A percentile compares a stretch with the other conserved stretches of the same genome.
These are phyloP conservation scores for Drosophila antonietae DNA, from an alignment of 2,888 invertebrate genomes.

Conservation along the genomic window DNA sequence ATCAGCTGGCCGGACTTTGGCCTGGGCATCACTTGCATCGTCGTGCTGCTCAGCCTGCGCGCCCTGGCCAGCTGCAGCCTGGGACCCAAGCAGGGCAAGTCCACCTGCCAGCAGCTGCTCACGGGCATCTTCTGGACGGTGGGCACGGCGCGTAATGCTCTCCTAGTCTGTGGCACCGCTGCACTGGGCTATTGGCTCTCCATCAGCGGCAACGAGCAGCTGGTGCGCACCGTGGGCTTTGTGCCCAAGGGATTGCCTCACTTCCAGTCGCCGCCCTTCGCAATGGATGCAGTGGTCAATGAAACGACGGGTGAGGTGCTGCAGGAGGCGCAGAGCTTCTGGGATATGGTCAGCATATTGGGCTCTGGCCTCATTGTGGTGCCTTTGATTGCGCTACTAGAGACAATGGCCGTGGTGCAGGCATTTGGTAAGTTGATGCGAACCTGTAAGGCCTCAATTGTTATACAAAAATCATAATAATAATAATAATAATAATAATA, in stretches of 20 bases:
- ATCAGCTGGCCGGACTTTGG: conserved; percentile 90
- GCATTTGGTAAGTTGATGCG: conserved; percentile 76
- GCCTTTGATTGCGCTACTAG: conserved; percentile 94
- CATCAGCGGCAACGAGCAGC: conserved; percentile 84
- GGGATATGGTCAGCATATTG: conserved; percentile 91
- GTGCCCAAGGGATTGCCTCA: conserved; percentile 91
- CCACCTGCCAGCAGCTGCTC: conserved; percentile 86
- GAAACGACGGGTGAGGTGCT: conserved; percentile 85
- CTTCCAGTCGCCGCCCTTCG: conserved; percentile 89
- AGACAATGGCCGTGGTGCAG: conserved; percentile 91
- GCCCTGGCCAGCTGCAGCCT: conserved; percentile 89
- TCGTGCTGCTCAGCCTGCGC: conserved; percentile 90
- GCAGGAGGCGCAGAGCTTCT: conserved; percentile 84
- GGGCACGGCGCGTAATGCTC: conserved; percentile 93
- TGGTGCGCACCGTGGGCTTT: conserved; percentile 89
- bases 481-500: background rate
- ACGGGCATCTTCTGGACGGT: conserved; percentile 90
- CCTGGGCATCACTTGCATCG: conserved; percentile 91
- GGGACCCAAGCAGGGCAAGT: conserved; percentile 86
- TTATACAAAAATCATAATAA: too few relatives aligned
- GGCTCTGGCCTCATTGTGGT: conserved; percentile 94
- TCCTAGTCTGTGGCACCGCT: conserved; percentile 91
- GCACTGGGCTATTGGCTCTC: conserved; percentile 88
- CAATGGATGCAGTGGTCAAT: conserved; percentile 86
- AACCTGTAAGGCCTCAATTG: too few relatives aligned